Conservation (phyloP, 2,797 vertebrate genomes). For the Enteromius argenteus region DNA sequence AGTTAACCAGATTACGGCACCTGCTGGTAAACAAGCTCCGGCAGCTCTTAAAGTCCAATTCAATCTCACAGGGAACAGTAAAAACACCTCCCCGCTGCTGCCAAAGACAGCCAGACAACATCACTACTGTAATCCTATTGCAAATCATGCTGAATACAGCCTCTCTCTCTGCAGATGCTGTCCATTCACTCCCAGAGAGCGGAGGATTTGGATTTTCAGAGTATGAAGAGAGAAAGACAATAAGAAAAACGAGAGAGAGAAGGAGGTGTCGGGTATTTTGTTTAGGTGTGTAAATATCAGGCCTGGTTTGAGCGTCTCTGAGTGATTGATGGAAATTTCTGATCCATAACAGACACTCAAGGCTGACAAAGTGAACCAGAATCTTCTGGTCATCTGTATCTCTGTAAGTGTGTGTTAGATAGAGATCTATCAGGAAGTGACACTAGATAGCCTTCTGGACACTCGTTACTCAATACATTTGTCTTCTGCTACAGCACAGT, state of each 20-base stretch:
- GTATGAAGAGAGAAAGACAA: background rate
- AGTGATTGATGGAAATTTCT: slow-evolving; percentile 28
- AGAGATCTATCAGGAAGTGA: slow-evolving; percentile 17
- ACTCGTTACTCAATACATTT: slow-evolving; percentile 47
- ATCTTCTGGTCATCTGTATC: slow-evolving; percentile 41
- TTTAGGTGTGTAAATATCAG: slow-evolving; percentile 29
- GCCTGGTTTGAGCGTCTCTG: background rate
- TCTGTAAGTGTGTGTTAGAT: background rate
- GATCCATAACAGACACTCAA: slow-evolving; percentile 20
- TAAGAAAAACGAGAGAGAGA: background rate
- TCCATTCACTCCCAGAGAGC: slow-evolving; percentile 23
- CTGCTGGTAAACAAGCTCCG: slow-evolving; percentile 17
- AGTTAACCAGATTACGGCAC: slow-evolving; percentile 39
- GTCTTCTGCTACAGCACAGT: slow-evolving; percentile 26
- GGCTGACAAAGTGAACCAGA: slow-evolving; percentile 41
- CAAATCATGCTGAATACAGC: slow-evolving; percentile 39
- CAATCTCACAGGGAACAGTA: slow-evolving; percentile 24
- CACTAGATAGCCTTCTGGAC: slow-evolving; percentile 35
- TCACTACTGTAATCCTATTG: slow-evolving; percentile 46
- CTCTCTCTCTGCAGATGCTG: slow-evolving; percentile 26
- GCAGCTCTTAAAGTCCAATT: slow-evolving; percentile 25
- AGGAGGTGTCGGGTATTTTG: slow-evolving; percentile 19
- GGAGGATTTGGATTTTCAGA: slow-evolving; percentile 21
- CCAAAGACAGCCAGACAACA: slow-evolving; percentile 27
- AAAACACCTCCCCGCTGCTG: slow-evolving; percentile 26